Evolutionary conservation across 2,888 invertebrate genomes (phyloP).

Genomic region (Anthrax anthrax): DNA sequence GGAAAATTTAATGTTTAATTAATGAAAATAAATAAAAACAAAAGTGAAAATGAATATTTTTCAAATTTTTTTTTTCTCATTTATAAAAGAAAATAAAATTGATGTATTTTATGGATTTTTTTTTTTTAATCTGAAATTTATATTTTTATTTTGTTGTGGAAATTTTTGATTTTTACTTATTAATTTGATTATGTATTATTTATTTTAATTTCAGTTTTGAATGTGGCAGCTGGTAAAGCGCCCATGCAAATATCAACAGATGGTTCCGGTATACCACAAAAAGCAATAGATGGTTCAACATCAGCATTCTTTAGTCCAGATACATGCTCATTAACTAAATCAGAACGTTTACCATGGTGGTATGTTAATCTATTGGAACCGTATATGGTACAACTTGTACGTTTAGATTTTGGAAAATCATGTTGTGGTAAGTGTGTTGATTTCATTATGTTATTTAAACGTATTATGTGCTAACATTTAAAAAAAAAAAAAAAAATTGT

Average conservation of each 20-base stretch:
- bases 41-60: too few species aligned
- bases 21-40: too few species aligned
- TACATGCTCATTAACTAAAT: conserved; percentile 74
- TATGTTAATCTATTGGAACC: conserved; percentile 88
- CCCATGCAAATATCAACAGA: conserved; percentile 85
- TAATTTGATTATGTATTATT: background rate
- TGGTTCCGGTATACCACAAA: conserved; percentile 71
- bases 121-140: background rate
- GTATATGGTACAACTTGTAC: conserved; percentile 85
- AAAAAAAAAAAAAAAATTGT: too few species aligned
- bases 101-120: background rate
- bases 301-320: conserved; percentile 65
- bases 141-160: conserved; percentile 2
- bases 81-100: too few species aligned
- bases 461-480: too few species aligned
- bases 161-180: too few species aligned
- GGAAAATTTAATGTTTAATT: too few species aligned
- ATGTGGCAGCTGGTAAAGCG: conserved; percentile 88
- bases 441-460: too few species aligned
- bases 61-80: background rate
- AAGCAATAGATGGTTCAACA: conserved; percentile 83
- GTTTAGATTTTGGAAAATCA: conserved; percentile 79
- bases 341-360: conserved; percentile 85
- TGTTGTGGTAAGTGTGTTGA: conserved; percentile 83
- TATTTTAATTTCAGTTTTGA: conserved; percentile 53